Percentiles rank a stretch among this genome's conserved stretches.
Conservation (phyloP, 2,888 invertebrate species). For the Eugnorisma glareosa region DNA sequence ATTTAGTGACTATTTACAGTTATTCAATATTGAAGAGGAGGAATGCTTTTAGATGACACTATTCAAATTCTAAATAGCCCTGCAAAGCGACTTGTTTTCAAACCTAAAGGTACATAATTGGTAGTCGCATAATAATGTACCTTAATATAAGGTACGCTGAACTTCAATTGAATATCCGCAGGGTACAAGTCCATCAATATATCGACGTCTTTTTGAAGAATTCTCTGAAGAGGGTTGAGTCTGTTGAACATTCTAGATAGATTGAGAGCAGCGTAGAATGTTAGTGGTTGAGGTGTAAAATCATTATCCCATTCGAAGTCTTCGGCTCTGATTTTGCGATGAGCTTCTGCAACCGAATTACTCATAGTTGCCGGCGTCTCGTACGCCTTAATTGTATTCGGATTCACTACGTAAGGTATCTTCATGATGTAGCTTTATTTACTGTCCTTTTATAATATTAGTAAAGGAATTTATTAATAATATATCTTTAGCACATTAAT, state of each 20-base stretch:
- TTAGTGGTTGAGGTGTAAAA: constrained; percentile 84
- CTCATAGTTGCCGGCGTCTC: constrained; percentile 76
- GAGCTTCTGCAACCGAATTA: constrained; percentile 74
- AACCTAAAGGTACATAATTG: neutral
- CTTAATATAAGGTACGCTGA: constrained; percentile 89
- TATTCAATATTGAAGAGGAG: neutral
- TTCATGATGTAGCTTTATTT: constrained; percentile 77
- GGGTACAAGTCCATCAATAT: constrained; percentile 91
- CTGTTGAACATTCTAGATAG: constrained; percentile 85
- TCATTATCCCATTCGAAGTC: constrained; percentile 86
- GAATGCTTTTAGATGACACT: neutral
- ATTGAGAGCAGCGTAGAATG: constrained; percentile 78
- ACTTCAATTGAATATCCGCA: constrained; percentile 90
- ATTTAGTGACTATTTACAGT: neutral
- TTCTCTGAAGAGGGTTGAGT: constrained; percentile 88
- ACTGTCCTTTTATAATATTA: neutral
- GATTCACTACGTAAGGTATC: constrained; percentile 84
- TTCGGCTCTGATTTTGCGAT: constrained; percentile 82
- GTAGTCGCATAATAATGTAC: constrained; percentile 69
- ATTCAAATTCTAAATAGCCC: neutral
- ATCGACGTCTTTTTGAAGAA: constrained; percentile 91
- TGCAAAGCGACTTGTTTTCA: neutral
- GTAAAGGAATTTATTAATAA: neutral
- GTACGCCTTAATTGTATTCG: constrained; percentile 80
- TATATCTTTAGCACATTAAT: neutral